phyloP scores from a whole-genome alignment of 2,797 vertebrate genomes.

The Glyptemys insculpta region DNA sequence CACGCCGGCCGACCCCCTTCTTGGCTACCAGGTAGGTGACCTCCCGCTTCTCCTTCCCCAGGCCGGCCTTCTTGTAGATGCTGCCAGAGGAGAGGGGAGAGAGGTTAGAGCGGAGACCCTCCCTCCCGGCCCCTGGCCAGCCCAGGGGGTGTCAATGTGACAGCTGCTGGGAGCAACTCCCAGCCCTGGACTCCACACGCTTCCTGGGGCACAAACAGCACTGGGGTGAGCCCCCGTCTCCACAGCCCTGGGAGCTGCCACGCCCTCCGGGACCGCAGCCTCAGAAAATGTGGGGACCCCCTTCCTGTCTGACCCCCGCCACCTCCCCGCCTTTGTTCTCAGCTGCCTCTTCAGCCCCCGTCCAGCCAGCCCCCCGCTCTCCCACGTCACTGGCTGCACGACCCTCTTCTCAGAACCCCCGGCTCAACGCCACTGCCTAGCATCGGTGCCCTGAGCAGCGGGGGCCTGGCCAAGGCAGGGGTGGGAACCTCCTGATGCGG shows the following conservation, averaged over 20 bases:
- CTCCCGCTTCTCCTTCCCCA: constrained; percentile 95
- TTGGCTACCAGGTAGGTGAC: constrained; percentile 94
- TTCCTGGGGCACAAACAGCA: neutral
- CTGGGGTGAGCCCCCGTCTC: neutral
- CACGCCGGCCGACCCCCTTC: constrained; percentile 90
- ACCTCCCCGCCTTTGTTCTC: neutral
- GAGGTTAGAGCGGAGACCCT: neutral
- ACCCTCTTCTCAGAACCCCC: too few relatives aligned
- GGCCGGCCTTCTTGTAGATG: constrained; percentile 96
- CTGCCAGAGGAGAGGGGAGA: constrained; percentile 70
- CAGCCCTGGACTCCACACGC: neutral
- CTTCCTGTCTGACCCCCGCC: neutral
- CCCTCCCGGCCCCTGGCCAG: too few relatives aligned
- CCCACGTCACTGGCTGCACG: neutral
- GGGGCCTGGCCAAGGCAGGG: neutral
- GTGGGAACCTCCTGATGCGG: neutral
- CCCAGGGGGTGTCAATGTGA: neutral
- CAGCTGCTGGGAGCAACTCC: neutral
- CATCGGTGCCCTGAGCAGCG: neutral
- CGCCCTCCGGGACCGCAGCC: too few relatives aligned
- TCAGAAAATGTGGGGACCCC: too few relatives aligned
- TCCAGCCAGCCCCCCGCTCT: neutral
- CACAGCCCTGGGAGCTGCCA: too few relatives aligned
- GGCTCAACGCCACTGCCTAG: too few relatives aligned
- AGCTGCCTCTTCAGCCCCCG: neutral